Percentiles rank a stretch among this genome's conserved stretches.
phyloP scores from a whole-genome alignment of 1,140 invertebrate species.

The Battus philenor region DNA sequence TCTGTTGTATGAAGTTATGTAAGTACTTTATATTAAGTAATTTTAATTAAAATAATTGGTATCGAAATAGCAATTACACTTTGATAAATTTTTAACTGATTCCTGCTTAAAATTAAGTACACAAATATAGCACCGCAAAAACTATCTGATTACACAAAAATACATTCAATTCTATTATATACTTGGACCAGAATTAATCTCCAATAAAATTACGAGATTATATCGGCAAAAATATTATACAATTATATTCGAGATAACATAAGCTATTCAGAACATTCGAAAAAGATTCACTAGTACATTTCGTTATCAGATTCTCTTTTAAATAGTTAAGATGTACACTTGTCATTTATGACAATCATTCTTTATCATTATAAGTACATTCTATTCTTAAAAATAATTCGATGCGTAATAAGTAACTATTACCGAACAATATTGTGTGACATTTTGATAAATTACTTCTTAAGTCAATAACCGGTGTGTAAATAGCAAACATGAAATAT shows the following conservation, averaged over 20 bases:
- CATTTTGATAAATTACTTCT: constrained; percentile 7
- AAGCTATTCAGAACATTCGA: not conserved
- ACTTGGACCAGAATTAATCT: constrained; percentile 19
- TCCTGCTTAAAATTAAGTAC: constrained; percentile 36
- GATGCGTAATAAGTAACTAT: constrained; percentile 28
- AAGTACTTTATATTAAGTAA: constrained; percentile 24
- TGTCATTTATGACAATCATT: constrained; percentile 35
- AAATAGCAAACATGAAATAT: constrained; percentile 2
- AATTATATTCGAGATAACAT: constrained; percentile 6
- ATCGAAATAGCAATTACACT: constrained; percentile 7
- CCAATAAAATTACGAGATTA: constrained; percentile 9
- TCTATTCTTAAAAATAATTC: constrained; percentile 43
- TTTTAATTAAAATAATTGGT: constrained; percentile 8
- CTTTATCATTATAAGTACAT: constrained; percentile 24
- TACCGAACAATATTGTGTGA: constrained; percentile 21
- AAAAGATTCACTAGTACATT: constrained; percentile 2
- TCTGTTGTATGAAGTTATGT: no score
- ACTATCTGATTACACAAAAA: not conserved
- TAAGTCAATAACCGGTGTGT: constrained; percentile 2
- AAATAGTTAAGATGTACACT: constrained; percentile 18
- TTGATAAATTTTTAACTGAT: constrained; percentile 4
- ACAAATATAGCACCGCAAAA: constrained; percentile 26
- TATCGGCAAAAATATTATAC: not conserved
- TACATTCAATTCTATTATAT: constrained; percentile 17
- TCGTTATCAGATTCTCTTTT: not conserved